These are phyloP conservation scores for Netelia melanura DNA, from an alignment of 2,888 invertebrate genomes.

Conservation along the genomic window DNA sequence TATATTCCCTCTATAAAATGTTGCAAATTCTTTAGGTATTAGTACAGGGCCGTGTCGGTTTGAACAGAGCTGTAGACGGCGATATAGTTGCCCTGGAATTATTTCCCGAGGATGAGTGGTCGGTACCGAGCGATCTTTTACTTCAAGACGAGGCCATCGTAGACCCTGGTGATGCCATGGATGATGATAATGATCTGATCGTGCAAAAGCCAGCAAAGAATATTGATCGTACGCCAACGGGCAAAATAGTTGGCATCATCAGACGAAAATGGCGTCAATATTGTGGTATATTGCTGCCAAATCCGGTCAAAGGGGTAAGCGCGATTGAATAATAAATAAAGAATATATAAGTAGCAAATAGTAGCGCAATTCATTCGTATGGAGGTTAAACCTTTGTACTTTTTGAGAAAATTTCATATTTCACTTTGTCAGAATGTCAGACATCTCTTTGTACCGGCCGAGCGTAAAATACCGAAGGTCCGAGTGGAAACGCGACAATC, in stretches of 20 bases:
- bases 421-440: slow-evolving; percentile 84
- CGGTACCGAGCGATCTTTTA: slow-evolving; percentile 94
- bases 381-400: slow-evolving; percentile 42
- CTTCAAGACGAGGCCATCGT: slow-evolving; percentile 90
- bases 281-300: slow-evolving; percentile 96
- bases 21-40: slow-evolving; percentile 87
- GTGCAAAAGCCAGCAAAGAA: slow-evolving; percentile 76
- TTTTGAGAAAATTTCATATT: slow-evolving; percentile 57
- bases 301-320: slow-evolving; percentile 88
- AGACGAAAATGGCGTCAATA: slow-evolving; percentile 98
- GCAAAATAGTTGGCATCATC: slow-evolving; percentile 96
- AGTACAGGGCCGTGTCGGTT: slow-evolving; percentile 93
- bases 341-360: slow-evolving; percentile 16
- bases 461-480: slow-evolving; percentile 96
- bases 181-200: slow-evolving; percentile 86
- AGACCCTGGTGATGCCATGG: slow-evolving; percentile 89
- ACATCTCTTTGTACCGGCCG: slow-evolving; percentile 97
- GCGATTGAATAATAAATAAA: slow-evolving; percentile 34
- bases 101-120: slow-evolving; percentile 95
- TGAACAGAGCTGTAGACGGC: slow-evolving; percentile 98
- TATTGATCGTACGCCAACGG: slow-evolving; percentile 87
- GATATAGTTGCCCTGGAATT: slow-evolving; percentile 97
- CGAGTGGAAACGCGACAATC: slow-evolving; percentile 98
- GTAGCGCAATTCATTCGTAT: slow-evolving; percentile 8
- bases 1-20: slow-evolving; percentile 19